A percentile compares a stretch with the other conserved stretches of the same genome.
These are phyloP conservation scores for Cecidostiba fungosa DNA, from an alignment of 2,888 invertebrate genomes.

Conservation along the genomic window DNA sequence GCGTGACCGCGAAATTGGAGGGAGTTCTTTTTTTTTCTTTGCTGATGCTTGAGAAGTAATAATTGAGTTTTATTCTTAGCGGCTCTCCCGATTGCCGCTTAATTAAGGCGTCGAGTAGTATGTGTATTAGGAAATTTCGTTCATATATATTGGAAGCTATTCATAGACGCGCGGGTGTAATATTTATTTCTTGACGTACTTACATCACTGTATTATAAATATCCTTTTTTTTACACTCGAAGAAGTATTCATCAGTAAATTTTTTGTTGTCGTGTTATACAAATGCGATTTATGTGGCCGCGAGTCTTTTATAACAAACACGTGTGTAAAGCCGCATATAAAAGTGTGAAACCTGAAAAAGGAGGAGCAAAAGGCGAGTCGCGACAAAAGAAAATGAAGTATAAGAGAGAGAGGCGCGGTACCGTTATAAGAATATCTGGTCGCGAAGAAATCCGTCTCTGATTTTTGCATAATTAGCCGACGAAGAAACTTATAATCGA, in stretches of 20 bases:
- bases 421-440: too few relatives aligned
- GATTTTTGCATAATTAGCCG: neutral
- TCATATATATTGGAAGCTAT: constrained; percentile 21
- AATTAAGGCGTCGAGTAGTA: constrained; percentile 2
- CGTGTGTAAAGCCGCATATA: too few relatives aligned
- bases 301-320: too few relatives aligned
- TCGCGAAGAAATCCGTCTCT: neutral
- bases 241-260: too few relatives aligned
- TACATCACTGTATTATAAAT: too few relatives aligned
- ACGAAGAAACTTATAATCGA: neutral
- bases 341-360: too few relatives aligned
- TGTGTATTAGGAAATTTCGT: constrained; percentile 12
- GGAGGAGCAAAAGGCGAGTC: too few relatives aligned
- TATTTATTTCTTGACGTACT: too few relatives aligned
- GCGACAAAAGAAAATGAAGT: constrained; percentile 8
- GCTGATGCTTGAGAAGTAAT: neutral
- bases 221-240: too few relatives aligned
- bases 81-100: neutral
- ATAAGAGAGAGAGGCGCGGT: too few relatives aligned
- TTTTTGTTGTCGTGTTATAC: too few relatives aligned
- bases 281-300: constrained; percentile 53
- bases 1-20: neutral
- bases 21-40: neutral
- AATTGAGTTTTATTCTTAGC: constrained; percentile 35
- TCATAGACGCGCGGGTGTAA: constrained; percentile 3